Base-by-base conservation (phyloP, 1,140 invertebrate genomes). In the Pachyrhynchus sulphureomaculatus region DNA sequence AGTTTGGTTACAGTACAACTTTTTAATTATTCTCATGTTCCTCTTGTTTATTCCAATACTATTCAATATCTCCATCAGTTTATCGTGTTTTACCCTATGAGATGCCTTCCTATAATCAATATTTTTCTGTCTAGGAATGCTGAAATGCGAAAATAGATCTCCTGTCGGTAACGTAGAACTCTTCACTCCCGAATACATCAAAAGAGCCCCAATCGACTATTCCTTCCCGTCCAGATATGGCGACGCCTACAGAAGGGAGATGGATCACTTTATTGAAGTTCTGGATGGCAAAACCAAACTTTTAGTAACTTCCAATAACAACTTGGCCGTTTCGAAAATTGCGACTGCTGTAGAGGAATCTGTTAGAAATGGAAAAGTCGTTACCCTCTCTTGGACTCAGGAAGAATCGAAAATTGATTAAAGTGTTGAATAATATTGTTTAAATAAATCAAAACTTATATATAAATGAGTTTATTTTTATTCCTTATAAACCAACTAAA, bases 181-280 rank as follows among this genome's bases (percentile, higher is more conserved):
- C 0, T 73, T 80, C 15, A 68, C 76, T 0, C 78, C 72, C 2
- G 66, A 78, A 0, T 66, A 75, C 12, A 82, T 82, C 2, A 57
- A 74, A n/a, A 65, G 60, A 1, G 72, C 77, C 4, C 85, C 84
- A 0, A 86, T 86, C 51, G 85, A 75, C 74, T 86, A 81, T 62
- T 86, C 81, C 0, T 89, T 87, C 68, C 74, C 84, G 0, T 86
- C 84, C 9, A 78, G 87, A 23, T 88, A 83, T 68, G 73, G 73
- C 53, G 72, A 80, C 23, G 83, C 82, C 1, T 89, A 89, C 67
- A 62, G 70, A 21, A 68, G 68, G 1, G 87, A 88, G 67, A 75
- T 88, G 64, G 81, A 87, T 15, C 85, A 88, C 64, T 89, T 89
- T 62, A 63, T 88, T 2, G 81, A 87, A 69, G 74, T 87, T 41